These are phyloP conservation scores for Temnothorax curvispinosus DNA, from an alignment of 1,140 invertebrate species.

Conservation along the genomic window DNA sequence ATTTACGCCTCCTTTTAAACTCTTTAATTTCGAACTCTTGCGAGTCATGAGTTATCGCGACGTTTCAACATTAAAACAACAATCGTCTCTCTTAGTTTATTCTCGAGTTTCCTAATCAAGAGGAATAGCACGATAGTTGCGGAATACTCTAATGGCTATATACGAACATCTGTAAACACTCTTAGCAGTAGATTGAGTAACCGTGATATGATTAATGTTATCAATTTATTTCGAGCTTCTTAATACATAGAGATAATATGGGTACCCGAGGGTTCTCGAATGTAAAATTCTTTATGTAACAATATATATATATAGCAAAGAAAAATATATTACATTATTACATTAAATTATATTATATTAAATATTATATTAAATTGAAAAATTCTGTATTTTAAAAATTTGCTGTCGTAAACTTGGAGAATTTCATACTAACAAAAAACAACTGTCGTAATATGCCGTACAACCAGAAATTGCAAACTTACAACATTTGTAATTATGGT, in stretches of 20 bases:
- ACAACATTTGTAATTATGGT: background rate
- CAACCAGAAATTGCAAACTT: background rate
- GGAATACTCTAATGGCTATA: background rate
- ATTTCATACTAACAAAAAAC: background rate
- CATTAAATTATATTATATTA: background rate
- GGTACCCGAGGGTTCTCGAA: background rate
- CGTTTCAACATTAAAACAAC: background rate
- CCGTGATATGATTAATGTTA: background rate
- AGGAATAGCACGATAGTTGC: background rate
- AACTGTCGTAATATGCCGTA: background rate
- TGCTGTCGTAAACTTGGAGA: background rate
- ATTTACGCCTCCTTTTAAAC: background rate
- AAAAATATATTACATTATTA: background rate
- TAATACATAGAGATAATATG: background rate
- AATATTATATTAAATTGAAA: background rate
- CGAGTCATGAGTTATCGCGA: background rate
- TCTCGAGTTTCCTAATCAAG: constrained; percentile 18
- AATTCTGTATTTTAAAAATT: background rate
- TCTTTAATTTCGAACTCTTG: background rate
- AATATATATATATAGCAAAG: background rate
- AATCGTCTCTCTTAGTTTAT: background rate
- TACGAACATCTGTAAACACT: constrained; percentile 17
- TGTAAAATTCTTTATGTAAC: background rate
- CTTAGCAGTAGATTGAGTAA: background rate
- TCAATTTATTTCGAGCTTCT: background rate